Base-by-base conservation (phyloP, 2,797 vertebrate genomes). In the Amblyopsis hoosieri region DNA sequence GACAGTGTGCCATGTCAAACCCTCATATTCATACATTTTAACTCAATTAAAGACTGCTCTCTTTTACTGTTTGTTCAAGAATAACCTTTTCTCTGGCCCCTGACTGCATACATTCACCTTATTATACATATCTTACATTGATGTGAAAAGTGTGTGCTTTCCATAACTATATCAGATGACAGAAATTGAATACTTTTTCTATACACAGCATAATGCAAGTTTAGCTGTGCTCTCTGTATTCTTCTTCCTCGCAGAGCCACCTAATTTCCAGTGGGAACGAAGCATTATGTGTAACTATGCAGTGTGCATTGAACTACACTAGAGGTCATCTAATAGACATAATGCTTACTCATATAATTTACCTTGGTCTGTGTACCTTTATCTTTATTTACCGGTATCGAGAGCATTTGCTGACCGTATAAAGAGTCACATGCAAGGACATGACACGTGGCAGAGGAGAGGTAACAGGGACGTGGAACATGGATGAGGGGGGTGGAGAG, bases 271-370 rank as follows among this genome's bases (percentile, higher is more conserved):
- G 37, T 60, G 66, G 74, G 64, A 80, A 42, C 50, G 71, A 66
- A 57, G 17, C 53, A 65, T 56, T 67, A 11, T 69, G 45, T 69
- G 57, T 50, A 45, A 68, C 57, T 68, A 60, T 72, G 77, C 66
- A 67, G 37, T 72, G 62, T 71, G 53, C 51, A 47, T 23, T 14
- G 14, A 66, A 19, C 33, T 75, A 75, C 66, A 52, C 59, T 73
- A 63, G 80, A 73, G 61, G 52, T 80, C 70, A 70, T 70, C 14
- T 45, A 37, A 67, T 60, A 11, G 54, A 57, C 68, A 61, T 70
- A 65, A 49, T 79, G 75, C 79, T 80, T 78, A 80, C 66, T 74
- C 72, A 80, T 74, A 69, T 64, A 67, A 65, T 64, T 68, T 77
- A 12, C 7, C 9, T 9, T 52, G 33, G 23, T 46, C 37, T 46